These are phyloP conservation scores for Ormyrus pomaceus DNA, from an alignment of 2,888 invertebrate species.

Conservation along the genomic window DNA sequence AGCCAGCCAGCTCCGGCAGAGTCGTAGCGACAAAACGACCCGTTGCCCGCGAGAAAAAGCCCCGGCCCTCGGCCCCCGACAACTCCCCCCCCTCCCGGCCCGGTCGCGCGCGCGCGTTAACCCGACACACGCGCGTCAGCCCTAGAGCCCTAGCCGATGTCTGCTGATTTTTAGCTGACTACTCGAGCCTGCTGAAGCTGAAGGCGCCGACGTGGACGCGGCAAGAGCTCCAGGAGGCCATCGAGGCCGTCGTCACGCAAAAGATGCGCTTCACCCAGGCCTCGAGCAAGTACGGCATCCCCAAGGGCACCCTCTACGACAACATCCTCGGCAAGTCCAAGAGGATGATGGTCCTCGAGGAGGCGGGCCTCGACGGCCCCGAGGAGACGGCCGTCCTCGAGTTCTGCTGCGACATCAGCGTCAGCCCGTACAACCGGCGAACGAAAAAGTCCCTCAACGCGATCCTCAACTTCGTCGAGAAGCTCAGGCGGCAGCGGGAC, in stretches of 20 bases:
- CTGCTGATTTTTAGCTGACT: slow-evolving; percentile 77
- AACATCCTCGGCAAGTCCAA: slow-evolving; percentile 87
- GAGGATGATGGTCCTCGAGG: slow-evolving; percentile 85
- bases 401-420: slow-evolving; percentile 84
- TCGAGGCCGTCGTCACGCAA: slow-evolving; percentile 85
- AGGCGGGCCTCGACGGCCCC: slow-evolving; percentile 79
- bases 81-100: no score
- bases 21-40: no score
- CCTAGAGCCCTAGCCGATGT: slow-evolving; percentile 63
- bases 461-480: slow-evolving; percentile 82
- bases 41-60: no score
- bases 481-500: slow-evolving; percentile 79
- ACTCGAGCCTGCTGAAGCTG: slow-evolving; percentile 82
- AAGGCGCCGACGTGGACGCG: slow-evolving; percentile 87
- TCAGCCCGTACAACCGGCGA: slow-evolving; percentile 83
- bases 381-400: slow-evolving; percentile 84
- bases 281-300: slow-evolving; percentile 83
- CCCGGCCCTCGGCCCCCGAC: no score
- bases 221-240: slow-evolving; percentile 85
- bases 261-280: slow-evolving; percentile 88
- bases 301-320: slow-evolving; percentile 87
- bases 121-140: slow-evolving; percentile 45
- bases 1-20: no score
- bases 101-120: no score
- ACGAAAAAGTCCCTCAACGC: slow-evolving; percentile 83